phyloP scores from a whole-genome alignment of 1,140 invertebrate species.

The Plutomurus gul region DNA sequence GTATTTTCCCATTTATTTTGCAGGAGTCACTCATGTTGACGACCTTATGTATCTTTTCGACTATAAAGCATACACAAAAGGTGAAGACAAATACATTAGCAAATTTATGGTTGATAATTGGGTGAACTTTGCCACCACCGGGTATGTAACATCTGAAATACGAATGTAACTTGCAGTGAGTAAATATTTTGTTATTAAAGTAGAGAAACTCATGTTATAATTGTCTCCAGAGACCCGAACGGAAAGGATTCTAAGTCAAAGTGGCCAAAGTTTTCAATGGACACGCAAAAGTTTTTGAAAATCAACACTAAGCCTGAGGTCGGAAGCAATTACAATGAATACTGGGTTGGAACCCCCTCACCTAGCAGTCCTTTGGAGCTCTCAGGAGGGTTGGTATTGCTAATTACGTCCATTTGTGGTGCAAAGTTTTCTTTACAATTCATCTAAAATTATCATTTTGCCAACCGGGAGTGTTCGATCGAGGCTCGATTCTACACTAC shows the following conservation, averaged over 20 bases:
- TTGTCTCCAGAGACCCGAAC: background rate
- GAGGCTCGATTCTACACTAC: no score
- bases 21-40: conserved; percentile 27
- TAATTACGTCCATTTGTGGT: no score
- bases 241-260: background rate
- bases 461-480: no score
- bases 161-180: no score
- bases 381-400: no score
- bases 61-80: background rate
- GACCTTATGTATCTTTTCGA: conserved; percentile 49
- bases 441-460: no score
- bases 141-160: conserved; percentile 33
- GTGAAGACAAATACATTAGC: conserved; percentile 33
- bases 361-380: no score
- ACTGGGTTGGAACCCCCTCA: background rate
- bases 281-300: conserved; percentile 14
- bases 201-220: background rate
- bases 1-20: background rate
- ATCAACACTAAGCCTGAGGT: background rate
- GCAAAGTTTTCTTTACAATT: no score
- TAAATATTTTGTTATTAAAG: no score
- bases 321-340: background rate
- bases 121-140: conserved; percentile 48
- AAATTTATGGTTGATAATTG: conserved; percentile 43
- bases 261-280: conserved; percentile 12